Evolutionary conservation across 2,888 invertebrate species (phyloP), one percentile per base, ranked within the genome.

Genomic region (Rotaria magnacalcarata): DNA sequence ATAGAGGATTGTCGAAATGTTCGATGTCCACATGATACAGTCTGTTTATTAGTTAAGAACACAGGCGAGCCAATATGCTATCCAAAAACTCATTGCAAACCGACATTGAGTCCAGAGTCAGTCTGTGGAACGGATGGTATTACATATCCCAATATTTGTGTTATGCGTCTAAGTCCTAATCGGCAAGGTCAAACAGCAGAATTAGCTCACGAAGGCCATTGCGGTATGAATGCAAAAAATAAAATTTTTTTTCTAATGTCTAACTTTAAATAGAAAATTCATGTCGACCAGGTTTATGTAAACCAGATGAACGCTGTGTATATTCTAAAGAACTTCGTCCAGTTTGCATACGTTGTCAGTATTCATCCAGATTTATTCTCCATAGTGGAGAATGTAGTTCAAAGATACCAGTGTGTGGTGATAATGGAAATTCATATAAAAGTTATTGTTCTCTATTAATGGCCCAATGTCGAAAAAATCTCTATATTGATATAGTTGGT

Each of bases 21-120:
- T n/a, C 21, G 19, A 43, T 80, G 80, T 80, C 47, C 47, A 24
- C 47, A 24, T 14, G 43, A 24, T 47, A 47, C 5, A n/a, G 14
- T 80, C n/a, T 80, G 80, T 80, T n/a, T 80, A n/a, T 47, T 80
- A n/a, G 43, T 80, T 47, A 24, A 80, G n/a, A 80, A 80, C n/a
- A 80, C 80, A 10, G 80, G 80, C n/a, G 80, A 80, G 47, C 80
- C 80, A 47, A 47, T 80, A 21, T 80, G 80, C 47, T 80, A 80
- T 47, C 47, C 80, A 21, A 80, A 43, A 47, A 4, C 1, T 24
- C 80, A 80, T 80, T 80, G 80, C 4, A n/a, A 80, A n/a, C 47
- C 47, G 47, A 7, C 8, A 4, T 19, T 67, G 19, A n/a, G 47
- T 47, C 43, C 43, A 14, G 80, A 80, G n/a, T 47, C 43, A 47